Evolutionary conservation across 2,113 vertebrate genomes (phyloP), one percentile per base, ranked within the genome.

Genomic region (Dasypus novemcinctus): DNA sequence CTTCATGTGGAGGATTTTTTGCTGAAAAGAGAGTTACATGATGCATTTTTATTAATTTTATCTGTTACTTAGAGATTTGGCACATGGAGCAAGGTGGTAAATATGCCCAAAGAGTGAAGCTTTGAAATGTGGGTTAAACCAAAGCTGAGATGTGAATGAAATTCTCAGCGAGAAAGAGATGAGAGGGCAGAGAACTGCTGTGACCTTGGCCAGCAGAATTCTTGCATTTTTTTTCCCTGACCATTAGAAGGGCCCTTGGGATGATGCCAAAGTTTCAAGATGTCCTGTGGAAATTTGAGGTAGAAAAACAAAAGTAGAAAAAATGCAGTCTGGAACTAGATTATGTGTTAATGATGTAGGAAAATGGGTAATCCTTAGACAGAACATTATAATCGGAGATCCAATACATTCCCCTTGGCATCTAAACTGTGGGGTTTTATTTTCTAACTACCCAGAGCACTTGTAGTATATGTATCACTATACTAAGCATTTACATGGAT

Each of bases 221-320:
- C 36, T 69, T 78, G 36, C 13, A 43, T 82, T 79, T 20, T 90
- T 90, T 96, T 93, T 43, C 80, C 49, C 63, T 89, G 63, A 91
- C 2, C 13, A n/a, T 43, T 54, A 0, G 15, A 83, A 8, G 29
- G 7, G 20, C 80, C 29, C n/a, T 78, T 52, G 64, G 61, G 33
- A 23, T 89, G 43, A 79, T 43, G 21, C 57, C 57, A 93, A 88
- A 57, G 3, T 92, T 33, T 76, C 10, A 75, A 25, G 21, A 52
- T 12, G 59, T 92, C 36, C n/a, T 29, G 13, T 71, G 20, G 23
- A 7, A 91, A 18, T 94, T 74, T 68, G 54, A 57, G 5, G 15
- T 64, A 80, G 75, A 93, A 52, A 46, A 31, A 20, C 12, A 29
- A 33, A 21, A 86, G 23, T 9, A 68, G 4, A 14, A 86, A 63